phyloP scores from a whole-genome alignment of 2,888 invertebrate genomes.

The Mycalesis mineus region DNA sequence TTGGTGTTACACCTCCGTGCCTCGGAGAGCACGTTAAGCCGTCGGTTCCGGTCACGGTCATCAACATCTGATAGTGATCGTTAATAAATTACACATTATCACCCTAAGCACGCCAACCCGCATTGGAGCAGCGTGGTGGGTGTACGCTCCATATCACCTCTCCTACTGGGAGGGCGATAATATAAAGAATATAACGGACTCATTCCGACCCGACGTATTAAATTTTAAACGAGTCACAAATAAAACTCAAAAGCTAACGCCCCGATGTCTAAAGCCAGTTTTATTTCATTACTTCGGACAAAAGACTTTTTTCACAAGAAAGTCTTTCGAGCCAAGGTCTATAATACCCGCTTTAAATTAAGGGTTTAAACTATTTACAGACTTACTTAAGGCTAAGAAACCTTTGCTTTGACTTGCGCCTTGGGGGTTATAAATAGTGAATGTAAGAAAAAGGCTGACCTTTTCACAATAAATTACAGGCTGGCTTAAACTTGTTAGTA shows the following conservation, averaged over 20 bases:
- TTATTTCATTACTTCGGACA: slow-evolving; percentile 15
- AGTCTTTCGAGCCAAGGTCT: background rate
- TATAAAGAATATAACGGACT: too few species aligned
- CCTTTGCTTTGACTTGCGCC: background rate
- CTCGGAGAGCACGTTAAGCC: too few species aligned
- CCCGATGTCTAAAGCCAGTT: slow-evolving; percentile 5
- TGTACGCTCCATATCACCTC: too few species aligned
- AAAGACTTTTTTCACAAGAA: slow-evolving; percentile 2
- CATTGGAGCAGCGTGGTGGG: too few species aligned
- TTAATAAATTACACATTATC: too few species aligned
- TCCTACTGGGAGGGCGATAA: too few species aligned
- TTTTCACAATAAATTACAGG: background rate
- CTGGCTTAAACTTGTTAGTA: background rate
- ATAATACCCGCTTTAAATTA: slow-evolving; percentile 8
- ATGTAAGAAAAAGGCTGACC: background rate
- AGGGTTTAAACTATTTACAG: slow-evolving; percentile 7
- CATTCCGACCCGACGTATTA: background rate
- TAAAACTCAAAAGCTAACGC: background rate
- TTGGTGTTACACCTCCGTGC: too few species aligned
- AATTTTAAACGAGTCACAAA: background rate
- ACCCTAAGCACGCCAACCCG: too few species aligned
- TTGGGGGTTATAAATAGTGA: background rate
- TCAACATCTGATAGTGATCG: too few species aligned
- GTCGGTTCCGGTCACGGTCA: too few species aligned
- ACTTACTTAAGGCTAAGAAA: background rate